Evolutionary conservation across 2,888 invertebrate genomes (phyloP).

Genomic region (Campopleginae sp.): DNA sequence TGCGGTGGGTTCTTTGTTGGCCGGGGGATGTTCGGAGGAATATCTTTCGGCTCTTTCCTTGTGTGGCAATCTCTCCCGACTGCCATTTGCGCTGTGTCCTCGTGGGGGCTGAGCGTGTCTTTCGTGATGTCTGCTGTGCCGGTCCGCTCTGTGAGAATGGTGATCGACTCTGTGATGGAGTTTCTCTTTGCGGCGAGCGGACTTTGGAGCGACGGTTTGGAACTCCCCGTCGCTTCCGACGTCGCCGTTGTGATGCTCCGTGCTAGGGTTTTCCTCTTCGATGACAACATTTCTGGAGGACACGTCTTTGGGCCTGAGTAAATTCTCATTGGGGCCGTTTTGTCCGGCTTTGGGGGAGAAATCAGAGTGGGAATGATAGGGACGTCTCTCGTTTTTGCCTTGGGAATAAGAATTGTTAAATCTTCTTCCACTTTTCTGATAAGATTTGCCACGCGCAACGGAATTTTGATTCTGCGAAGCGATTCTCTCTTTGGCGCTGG

Average conservation of each 20-base stretch:
- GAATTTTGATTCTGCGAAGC: slow-evolving; percentile 65
- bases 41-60: slow-evolving; percentile 73
- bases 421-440: slow-evolving; percentile 80
- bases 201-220: slow-evolving; percentile 82
- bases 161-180: slow-evolving; percentile 75
- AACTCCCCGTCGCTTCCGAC: slow-evolving; percentile 81
- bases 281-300: not conserved
- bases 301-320: slow-evolving; percentile 56
- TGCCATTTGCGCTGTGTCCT: slow-evolving; percentile 76
- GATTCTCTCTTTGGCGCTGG: slow-evolving; percentile 78
- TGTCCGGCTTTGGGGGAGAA: slow-evolving; percentile 11
- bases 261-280: slow-evolving; percentile 29
- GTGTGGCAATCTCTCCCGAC: slow-evolving; percentile 76
- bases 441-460: slow-evolving; percentile 78
- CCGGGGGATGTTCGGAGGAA: slow-evolving; percentile 66
- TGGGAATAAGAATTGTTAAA: slow-evolving; percentile 67
- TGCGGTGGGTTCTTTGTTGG: slow-evolving; percentile 68
- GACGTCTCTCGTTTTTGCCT: slow-evolving; percentile 68
- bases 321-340: slow-evolving; percentile 12
- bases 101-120: slow-evolving; percentile 73
- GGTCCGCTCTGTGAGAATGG: slow-evolving; percentile 72
- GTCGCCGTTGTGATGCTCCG: slow-evolving; percentile 73
- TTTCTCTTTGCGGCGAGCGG: slow-evolving; percentile 81
- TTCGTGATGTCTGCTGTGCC: slow-evolving; percentile 76
- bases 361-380: slow-evolving; percentile 66